Base-by-base conservation (phyloP, 2,113 vertebrate species). In the Tapirus terrestris region DNA sequence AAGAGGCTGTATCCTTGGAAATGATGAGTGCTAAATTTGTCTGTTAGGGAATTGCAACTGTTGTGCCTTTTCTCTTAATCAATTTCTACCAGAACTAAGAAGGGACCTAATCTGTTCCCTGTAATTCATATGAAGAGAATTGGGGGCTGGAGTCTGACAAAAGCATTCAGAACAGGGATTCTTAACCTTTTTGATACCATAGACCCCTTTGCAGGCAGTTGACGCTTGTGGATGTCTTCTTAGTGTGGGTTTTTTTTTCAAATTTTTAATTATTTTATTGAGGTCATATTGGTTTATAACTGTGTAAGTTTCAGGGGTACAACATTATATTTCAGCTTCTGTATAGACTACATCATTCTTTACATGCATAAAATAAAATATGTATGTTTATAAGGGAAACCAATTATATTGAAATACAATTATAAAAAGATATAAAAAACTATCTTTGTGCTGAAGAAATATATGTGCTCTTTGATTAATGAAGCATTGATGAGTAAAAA, bases 1-100 rank as follows among this genome's bases (percentile, higher is more conserved):
- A 97, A 97, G 79, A 90, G 84, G 79, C 83, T 90, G 43, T 92
- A 68, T 88, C 58, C 80, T 97, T 96, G 94, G 89, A 88, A 94
- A 90, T 95, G 79, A 94, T 72, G 67, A 77, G 13, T 36, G 17
- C 67, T 94, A 76, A 73, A 88, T 95, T 85, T 91, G 39, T 97
- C 92, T 86, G 89, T 58, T 87, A 94, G 92, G 45, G 17, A 29
- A 67, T 61, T 72, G 68, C 48, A n/a, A 76, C 70, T 92, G 18
- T 56, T 90, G 70, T 87, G 63, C 48, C 21, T 94, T 96, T 95
- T 83, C 87, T 94, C 36, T 91, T 73, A 86, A 96, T 97, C 83
- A 89, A 3, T 56, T 80, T 95, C 39, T 84, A 68, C 58, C 14
- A 80, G 91, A 94, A 65, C 68, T 56, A 93, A 94, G 81, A 86